phyloP scores from a whole-genome alignment of 2,888 invertebrate genomes.

The Hypomecis atomaria region DNA sequence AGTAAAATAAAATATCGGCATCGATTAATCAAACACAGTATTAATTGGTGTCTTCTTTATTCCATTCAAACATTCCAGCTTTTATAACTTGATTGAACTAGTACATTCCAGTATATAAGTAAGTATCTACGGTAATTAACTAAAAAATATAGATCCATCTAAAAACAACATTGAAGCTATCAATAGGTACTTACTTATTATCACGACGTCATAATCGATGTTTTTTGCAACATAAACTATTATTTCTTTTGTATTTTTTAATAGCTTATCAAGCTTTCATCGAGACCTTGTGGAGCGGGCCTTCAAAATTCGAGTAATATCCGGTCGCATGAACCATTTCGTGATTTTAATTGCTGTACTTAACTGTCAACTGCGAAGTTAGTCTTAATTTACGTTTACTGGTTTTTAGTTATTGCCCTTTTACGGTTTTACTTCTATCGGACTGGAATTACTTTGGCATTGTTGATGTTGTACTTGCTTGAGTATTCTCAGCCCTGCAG shows the following conservation, averaged over 20 bases:
- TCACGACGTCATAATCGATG: neutral
- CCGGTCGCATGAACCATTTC: neutral
- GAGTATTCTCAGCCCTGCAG: too few species aligned
- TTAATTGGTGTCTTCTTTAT: too few species aligned
- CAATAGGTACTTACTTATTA: neutral
- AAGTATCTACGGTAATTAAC: too few species aligned
- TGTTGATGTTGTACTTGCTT: neutral
- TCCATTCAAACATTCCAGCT: too few species aligned
- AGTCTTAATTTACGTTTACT: conserved; percentile 13
- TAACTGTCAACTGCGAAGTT: conserved; percentile 13
- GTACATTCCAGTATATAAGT: too few species aligned
- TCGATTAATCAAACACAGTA: too few species aligned
- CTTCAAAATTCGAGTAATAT: neutral
- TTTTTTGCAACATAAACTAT: neutral
- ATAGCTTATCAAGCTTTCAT: neutral
- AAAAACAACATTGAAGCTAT: too few species aligned
- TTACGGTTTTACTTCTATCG: neutral
- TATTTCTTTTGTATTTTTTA: neutral
- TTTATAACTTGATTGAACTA: too few species aligned
- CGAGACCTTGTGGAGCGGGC: neutral
- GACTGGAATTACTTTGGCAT: neutral
- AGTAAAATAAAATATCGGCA: too few species aligned
- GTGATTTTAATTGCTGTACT: conserved; percentile 28
- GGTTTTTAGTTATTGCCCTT: neutral
- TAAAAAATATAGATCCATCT: too few species aligned